Conservation (phyloP, 2,113 vertebrate species). For the Microcebus ravelobensis region DNA sequence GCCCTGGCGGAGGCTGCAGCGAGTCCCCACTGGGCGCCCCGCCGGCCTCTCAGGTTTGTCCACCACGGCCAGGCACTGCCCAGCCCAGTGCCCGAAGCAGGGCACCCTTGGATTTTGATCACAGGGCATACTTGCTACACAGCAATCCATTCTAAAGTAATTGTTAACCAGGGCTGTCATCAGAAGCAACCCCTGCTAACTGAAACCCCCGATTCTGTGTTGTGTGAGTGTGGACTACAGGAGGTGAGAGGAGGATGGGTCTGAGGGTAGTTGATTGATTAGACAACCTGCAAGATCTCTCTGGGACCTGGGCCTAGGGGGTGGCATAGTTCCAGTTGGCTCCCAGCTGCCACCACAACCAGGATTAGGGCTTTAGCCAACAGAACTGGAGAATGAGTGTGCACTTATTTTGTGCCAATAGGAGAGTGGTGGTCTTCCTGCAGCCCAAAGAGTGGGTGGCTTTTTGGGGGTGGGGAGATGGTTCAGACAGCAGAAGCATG, state of each 20-base stretch:
- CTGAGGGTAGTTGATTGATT: too few species aligned
- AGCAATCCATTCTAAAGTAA: background rate
- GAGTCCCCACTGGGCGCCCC: background rate
- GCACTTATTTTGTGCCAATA: background rate
- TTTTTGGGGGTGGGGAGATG: background rate
- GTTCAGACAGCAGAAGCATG: too few species aligned
- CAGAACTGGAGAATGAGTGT: background rate
- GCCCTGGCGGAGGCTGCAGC: background rate
- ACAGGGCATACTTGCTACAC: background rate
- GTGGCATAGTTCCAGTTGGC: background rate
- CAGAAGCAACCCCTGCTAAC: background rate
- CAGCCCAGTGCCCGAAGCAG: fast-evolving
- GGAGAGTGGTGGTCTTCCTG: background rate
- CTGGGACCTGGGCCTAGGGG: background rate
- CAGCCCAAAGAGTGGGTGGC: background rate
- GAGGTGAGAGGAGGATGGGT: fast-evolving
- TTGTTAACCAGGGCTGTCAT: background rate
- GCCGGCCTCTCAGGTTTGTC: background rate
- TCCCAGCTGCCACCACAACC: background rate
- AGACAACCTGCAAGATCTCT: background rate
- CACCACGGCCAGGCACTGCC: background rate
- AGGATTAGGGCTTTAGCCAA: background rate
- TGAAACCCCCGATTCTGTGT: fast-evolving
- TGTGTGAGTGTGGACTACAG: fast-evolving
- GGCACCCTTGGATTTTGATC: background rate